These are phyloP conservation scores for Dreissena rostriformis DNA, from an alignment of 1,140 invertebrate genomes.

Conservation along the genomic window DNA sequence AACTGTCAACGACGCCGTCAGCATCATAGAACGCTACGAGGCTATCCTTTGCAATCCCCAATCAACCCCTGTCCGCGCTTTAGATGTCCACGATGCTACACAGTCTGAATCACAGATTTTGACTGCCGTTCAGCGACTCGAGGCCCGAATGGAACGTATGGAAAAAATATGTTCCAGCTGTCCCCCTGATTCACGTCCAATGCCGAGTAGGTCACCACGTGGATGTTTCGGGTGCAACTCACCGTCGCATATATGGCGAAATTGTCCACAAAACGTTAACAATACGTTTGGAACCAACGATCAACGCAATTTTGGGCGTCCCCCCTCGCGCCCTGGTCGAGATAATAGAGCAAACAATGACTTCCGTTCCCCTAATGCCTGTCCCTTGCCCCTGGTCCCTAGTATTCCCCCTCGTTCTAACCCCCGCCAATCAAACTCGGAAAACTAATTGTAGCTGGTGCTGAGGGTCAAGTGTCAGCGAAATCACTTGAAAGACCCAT, in stretches of 20 bases:
- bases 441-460: constrained; percentile 2
- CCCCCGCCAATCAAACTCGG: not conserved
- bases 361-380: not conserved
- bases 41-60: not conserved
- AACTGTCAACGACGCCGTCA: not conserved
- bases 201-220: not conserved
- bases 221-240: not conserved
- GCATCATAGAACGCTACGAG: not conserved
- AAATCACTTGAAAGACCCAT: not conserved
- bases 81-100: not conserved
- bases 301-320: not conserved
- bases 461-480: not conserved
- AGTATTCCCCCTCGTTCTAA: too few species aligned
- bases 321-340: not conserved
- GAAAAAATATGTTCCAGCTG: not conserved
- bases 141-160: not conserved
- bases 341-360: not conserved
- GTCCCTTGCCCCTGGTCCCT: not conserved
- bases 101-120: not conserved
- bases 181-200: not conserved
- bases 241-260: not conserved
- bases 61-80: not conserved
- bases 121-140: not conserved
- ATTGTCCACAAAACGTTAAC: not conserved
- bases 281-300: too few species aligned